phyloP scores from a whole-genome alignment of 2,113 vertebrate species.

The Phalacrocorax carbo region DNA sequence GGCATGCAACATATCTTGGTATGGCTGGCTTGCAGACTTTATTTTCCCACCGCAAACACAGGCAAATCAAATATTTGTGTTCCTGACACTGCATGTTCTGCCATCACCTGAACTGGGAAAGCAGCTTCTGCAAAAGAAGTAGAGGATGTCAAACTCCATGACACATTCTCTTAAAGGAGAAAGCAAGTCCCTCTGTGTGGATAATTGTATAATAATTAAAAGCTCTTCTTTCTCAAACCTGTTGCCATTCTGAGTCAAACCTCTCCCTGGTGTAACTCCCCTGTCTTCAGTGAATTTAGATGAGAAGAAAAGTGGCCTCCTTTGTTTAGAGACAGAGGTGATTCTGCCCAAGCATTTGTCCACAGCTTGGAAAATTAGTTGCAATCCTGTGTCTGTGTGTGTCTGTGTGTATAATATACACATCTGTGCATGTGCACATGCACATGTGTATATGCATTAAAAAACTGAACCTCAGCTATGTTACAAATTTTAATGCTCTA shows the following conservation, averaged over 20 bases:
- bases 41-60: not conserved
- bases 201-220: conserved; percentile 50
- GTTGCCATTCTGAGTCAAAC: conserved; percentile 38
- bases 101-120: not conserved
- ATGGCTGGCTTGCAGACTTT: not conserved
- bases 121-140: conserved; percentile 1
- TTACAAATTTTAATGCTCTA: not conserved
- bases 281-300: conserved; percentile 6
- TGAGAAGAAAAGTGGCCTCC: not conserved
- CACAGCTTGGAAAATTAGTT: conserved; percentile 12
- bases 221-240: conserved; percentile 7
- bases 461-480: not conserved
- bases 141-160: not conserved
- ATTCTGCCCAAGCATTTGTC: conserved; percentile 1
- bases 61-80: not conserved
- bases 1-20: not conserved
- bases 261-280: not conserved
- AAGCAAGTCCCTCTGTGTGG: conserved; percentile 22
- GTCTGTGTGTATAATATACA: not conserved
- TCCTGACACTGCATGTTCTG: conserved; percentile 4
- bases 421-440: not conserved
- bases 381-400: not conserved
- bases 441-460: not conserved
- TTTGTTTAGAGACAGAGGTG: not conserved
- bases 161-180: conserved; percentile 23